A percentile compares a stretch with the other conserved stretches of the same genome.
Conservation (phyloP, 2,113 vertebrate species). For the Percina caprodes region DNA sequence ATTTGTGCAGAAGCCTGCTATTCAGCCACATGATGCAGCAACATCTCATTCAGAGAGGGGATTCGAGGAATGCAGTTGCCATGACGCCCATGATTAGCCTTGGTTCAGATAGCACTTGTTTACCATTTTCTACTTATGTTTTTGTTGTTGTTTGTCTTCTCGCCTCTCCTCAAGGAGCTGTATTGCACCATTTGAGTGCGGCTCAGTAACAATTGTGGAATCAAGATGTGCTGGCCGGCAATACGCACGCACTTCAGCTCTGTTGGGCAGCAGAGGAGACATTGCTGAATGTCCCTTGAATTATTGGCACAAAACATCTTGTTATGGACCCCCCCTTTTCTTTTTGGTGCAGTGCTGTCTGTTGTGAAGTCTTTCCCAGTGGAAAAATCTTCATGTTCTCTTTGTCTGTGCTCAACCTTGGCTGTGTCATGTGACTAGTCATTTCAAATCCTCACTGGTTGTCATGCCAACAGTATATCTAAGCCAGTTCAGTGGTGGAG, state of each 20-base stretch:
- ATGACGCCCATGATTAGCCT: constrained; percentile 68
- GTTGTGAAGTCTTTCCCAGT: constrained; percentile 41
- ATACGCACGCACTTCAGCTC: constrained; percentile 46
- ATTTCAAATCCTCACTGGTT: constrained; percentile 75
- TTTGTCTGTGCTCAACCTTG: constrained; percentile 76
- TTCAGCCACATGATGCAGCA: constrained; percentile 54
- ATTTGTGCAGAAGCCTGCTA: constrained; percentile 40
- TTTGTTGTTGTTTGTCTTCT: constrained; percentile 43
- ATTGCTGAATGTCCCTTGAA: constrained; percentile 52
- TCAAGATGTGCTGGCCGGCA: constrained; percentile 55
- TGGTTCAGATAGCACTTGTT: constrained; percentile 54
- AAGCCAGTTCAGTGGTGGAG: constrained; percentile 54
- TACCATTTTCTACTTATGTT: constrained; percentile 29
- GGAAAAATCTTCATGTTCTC: constrained; percentile 53
- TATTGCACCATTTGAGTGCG: constrained; percentile 24
- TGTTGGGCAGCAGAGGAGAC: constrained; percentile 35
- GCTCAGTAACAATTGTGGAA: constrained; percentile 55
- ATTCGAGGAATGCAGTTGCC: constrained; percentile 65
- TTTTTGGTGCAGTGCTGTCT: constrained; percentile 23
- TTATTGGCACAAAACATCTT: constrained; percentile 67
- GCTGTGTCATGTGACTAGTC: constrained; percentile 70
- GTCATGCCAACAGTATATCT: constrained; percentile 83
- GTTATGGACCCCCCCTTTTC: constrained; percentile 39
- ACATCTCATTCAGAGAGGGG: constrained; percentile 54
- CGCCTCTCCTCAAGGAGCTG: constrained; percentile 37